Evolutionary conservation across 2,113 vertebrate species (phyloP).

Genomic region (Hippocampus barbouri): DNA sequence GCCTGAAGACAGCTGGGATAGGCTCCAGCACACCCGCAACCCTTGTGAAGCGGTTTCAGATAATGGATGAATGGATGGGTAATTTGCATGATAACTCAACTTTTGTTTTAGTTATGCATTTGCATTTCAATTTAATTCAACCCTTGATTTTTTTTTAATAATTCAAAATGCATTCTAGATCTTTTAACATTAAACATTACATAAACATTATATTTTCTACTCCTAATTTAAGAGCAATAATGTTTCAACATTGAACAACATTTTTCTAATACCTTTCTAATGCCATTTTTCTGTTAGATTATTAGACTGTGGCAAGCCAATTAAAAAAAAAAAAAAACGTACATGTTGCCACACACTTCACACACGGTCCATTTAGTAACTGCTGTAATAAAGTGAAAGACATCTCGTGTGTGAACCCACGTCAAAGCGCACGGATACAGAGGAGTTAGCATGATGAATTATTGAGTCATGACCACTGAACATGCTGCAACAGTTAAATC

Average conservation of each 20-base stretch:
- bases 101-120: too few species aligned
- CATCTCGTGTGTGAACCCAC: neutral
- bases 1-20: too few species aligned
- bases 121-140: too few species aligned
- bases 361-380: neutral
- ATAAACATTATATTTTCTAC: too few species aligned
- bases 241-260: neutral
- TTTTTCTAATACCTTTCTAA: neutral
- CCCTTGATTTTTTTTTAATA: neutral
- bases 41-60: too few species aligned
- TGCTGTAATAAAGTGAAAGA: neutral
- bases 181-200: too few species aligned
- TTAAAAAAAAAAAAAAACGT: too few species aligned
- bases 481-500: conserved; percentile 44
- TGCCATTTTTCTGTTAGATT: neutral
- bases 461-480: conserved; percentile 21
- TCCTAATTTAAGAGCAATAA: neutral
- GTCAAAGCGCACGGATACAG: neutral
- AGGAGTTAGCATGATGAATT: conserved; percentile 9
- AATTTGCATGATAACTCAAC: too few species aligned
- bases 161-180: too few species aligned
- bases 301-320: neutral
- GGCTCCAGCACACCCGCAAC: too few species aligned
- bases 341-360: neutral
- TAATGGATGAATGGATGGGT: too few species aligned